These are phyloP conservation scores for Gobionotothen gibberifrons DNA, from an alignment of 2,797 vertebrate species.

Conservation along the genomic window DNA sequence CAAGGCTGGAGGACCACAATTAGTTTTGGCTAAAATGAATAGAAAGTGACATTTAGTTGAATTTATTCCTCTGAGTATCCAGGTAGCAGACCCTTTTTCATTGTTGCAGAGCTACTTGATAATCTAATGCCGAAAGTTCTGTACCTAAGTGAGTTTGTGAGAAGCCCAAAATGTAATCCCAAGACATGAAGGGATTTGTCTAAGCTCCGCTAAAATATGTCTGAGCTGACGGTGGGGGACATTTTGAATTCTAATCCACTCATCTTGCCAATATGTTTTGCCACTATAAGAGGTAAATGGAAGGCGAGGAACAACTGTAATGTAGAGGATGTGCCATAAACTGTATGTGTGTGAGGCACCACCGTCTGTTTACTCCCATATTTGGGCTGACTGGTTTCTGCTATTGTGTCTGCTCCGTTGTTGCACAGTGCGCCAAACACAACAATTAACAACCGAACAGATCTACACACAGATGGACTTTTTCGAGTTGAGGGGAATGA, in stretches of 20 bases:
- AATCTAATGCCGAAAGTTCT: constrained; percentile 47
- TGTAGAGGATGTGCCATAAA: neutral
- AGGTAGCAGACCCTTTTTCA: constrained; percentile 5
- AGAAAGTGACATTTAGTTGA: constrained; percentile 24
- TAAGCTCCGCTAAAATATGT: constrained; percentile 25
- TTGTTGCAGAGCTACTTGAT: constrained; percentile 24
- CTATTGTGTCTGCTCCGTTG: constrained; percentile 4
- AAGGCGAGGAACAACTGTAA: neutral
- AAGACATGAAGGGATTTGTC: constrained; percentile 44
- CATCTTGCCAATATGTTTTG: neutral
- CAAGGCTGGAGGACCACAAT: constrained; percentile 9
- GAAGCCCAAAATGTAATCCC: constrained; percentile 39
- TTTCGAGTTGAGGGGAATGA: constrained; percentile 1
- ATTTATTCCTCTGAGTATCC: constrained; percentile 28
- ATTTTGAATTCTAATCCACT: constrained; percentile 16
- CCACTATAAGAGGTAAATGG: constrained; percentile 16
- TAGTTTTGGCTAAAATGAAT: constrained; percentile 11
- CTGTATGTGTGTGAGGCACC: neutral
- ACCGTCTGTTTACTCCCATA: constrained; percentile 5
- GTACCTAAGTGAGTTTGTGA: constrained; percentile 12
- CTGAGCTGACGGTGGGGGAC: constrained; percentile 13
- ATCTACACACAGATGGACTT: constrained; percentile 10
- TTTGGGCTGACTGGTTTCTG: neutral
- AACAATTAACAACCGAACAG: neutral
- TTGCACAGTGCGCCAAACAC: constrained; percentile 1